Evolutionary conservation across 30 jellyfish, hydroid and myxozoan species (phyloP).

Genomic region (Clytia hemisphaerica): DNA sequence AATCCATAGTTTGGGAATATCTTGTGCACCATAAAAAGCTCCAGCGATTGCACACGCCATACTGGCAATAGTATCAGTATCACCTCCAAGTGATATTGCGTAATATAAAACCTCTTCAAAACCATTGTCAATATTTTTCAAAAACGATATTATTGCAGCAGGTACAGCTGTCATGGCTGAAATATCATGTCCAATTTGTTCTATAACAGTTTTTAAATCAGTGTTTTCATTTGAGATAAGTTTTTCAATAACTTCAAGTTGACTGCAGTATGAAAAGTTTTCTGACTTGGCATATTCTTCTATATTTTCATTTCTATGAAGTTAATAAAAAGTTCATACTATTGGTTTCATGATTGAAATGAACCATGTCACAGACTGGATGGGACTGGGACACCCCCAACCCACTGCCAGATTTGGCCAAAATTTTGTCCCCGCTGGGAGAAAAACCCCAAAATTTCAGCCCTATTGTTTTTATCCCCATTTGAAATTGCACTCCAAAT

Average conservation of each 20-base stretch:
- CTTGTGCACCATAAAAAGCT: conserved; percentile 56
- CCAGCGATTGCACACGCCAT: conserved; percentile 98
- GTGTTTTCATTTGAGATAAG: conserved; percentile 21
- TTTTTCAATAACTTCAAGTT: conserved; percentile 36
- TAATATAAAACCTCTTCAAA: conserved; percentile 63
- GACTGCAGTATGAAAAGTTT: too few relatives aligned
- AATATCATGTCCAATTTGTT: conserved; percentile 57
- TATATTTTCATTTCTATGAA: too few relatives aligned
- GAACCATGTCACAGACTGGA: too few relatives aligned
- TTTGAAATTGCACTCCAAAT: too few relatives aligned
- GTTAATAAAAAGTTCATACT: too few relatives aligned
- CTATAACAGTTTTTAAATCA: conserved; percentile 5
- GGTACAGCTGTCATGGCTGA: conserved; percentile 96
- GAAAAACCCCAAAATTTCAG: too few relatives aligned
- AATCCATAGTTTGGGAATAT: conserved; percentile 71
- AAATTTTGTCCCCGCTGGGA: too few relatives aligned
- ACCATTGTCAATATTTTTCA: conserved; percentile 18
- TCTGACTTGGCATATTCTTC: too few relatives aligned
- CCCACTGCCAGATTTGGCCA: too few relatives aligned
- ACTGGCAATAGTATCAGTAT: conserved; percentile 91
- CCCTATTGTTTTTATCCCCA: too few relatives aligned
- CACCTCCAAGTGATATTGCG: conserved; percentile 92
- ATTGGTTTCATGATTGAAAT: too few relatives aligned
- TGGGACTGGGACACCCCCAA: too few relatives aligned
- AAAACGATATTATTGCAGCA: conserved; percentile 77